These are phyloP conservation scores for Syngnathus scovelli DNA, from an alignment of 2,113 vertebrate species.

Conservation along the genomic window DNA sequence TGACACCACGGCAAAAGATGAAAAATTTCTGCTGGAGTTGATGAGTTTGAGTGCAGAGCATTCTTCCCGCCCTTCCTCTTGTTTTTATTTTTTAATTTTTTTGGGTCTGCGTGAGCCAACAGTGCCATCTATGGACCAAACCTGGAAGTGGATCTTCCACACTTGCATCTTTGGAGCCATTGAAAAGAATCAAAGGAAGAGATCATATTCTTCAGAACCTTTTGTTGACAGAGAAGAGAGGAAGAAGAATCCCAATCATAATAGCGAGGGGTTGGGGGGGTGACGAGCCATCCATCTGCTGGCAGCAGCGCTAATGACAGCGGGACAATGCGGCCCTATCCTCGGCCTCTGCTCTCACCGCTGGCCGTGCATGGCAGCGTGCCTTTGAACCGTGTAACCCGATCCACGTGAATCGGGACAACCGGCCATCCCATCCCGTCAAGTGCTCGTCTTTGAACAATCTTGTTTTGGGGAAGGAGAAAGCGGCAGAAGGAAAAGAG, in stretches of 20 bases:
- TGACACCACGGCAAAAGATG: slow-evolving; percentile 70
- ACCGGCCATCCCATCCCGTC: slow-evolving; percentile 54
- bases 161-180: slow-evolving; percentile 47
- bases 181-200: slow-evolving; percentile 62
- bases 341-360: slow-evolving; percentile 57
- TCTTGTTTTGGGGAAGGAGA: slow-evolving; percentile 58
- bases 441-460: slow-evolving; percentile 74
- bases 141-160: slow-evolving; percentile 10
- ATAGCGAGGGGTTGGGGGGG: slow-evolving; percentile 36
- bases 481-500: slow-evolving; percentile 20
- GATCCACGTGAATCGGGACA: slow-evolving; percentile 68
- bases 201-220: slow-evolving; percentile 66
- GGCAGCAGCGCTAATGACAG: slow-evolving; percentile 59
- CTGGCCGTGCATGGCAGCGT: slow-evolving; percentile 62
- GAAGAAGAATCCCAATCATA: slow-evolving; percentile 44
- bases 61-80: slow-evolving; percentile 30
- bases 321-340: slow-evolving; percentile 60
- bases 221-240: slow-evolving; percentile 50
- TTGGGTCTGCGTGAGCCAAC: slow-evolving; percentile 63
- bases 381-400: slow-evolving; percentile 74
- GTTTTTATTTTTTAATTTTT: not conserved
- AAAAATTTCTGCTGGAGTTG: slow-evolving; percentile 58
- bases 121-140: slow-evolving; percentile 73
- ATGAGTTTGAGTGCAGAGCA: slow-evolving; percentile 55
- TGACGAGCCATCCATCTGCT: slow-evolving; percentile 48